These are phyloP conservation scores for Calyptomena viridis DNA, from an alignment of 2,113 vertebrate species.

Conservation along the genomic window DNA sequence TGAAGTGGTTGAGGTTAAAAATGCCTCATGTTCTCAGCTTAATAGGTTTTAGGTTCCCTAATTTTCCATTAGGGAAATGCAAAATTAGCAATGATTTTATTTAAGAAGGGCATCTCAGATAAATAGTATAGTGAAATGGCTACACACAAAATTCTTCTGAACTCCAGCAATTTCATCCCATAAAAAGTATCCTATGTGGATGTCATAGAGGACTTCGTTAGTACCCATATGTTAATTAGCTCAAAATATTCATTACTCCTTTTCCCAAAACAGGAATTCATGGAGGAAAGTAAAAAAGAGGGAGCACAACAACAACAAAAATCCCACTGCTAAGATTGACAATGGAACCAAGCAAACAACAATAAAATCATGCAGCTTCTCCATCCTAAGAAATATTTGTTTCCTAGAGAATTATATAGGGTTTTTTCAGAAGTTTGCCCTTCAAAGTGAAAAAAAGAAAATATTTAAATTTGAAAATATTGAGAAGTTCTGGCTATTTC, in stretches of 20 bases:
- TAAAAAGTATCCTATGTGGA: background rate
- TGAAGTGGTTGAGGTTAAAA: slow-evolving; percentile 1
- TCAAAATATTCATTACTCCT: background rate
- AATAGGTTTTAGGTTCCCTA: too few species aligned
- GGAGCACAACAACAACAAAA: background rate
- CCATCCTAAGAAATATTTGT: background rate
- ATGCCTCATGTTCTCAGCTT: slow-evolving; percentile 15
- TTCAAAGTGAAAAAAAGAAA: background rate
- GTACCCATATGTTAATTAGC: background rate
- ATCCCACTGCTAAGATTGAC: background rate
- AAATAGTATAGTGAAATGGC: slow-evolving; percentile 16
- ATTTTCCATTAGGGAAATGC: slow-evolving; percentile 45
- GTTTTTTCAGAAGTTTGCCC: background rate
- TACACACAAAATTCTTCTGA: background rate
- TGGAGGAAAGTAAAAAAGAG: background rate
- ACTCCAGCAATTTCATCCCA: background rate
- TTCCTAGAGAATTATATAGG: background rate
- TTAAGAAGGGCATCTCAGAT: background rate
- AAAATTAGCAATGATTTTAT: slow-evolving; percentile 57
- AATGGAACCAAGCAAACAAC: background rate
- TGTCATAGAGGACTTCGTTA: background rate
- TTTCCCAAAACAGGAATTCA: background rate
- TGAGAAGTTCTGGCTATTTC: background rate
- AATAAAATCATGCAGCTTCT: background rate
- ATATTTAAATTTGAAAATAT: background rate